Evolutionary conservation across 2,888 invertebrate species (phyloP).

Genomic region (Asteroscopus sphinx): DNA sequence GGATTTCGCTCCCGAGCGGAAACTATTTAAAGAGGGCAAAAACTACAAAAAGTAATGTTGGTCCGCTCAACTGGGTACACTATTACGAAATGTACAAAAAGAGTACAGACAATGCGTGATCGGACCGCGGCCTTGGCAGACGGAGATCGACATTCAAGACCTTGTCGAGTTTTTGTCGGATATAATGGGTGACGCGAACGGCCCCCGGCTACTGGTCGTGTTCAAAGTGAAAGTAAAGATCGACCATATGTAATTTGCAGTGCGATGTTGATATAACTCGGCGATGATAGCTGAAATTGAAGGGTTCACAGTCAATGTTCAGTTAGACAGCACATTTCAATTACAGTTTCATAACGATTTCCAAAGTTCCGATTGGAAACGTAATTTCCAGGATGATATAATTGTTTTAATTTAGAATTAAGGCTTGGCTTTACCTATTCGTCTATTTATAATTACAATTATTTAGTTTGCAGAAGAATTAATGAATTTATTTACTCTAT

Average conservation of each 20-base stretch:
- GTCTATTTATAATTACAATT: too few species aligned
- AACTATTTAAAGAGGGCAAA: conserved; percentile 27
- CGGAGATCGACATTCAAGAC: conserved; percentile 68
- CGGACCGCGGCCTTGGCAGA: conserved; percentile 68
- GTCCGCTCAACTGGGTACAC: conserved; percentile 19
- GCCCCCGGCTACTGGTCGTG: conserved; percentile 45
- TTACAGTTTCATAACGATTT: conserved; percentile 30
- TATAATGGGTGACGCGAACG: conserved; percentile 61
- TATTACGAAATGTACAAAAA: conserved; percentile 63
- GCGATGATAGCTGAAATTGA: conserved; percentile 33
- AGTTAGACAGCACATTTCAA: conserved; percentile 29
- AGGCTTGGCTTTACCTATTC: neutral
- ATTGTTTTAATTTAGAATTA: neutral
- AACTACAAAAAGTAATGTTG: conserved; percentile 18
- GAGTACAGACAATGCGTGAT: conserved; percentile 67
- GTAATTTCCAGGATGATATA: conserved; percentile 10
- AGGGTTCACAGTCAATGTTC: conserved; percentile 47
- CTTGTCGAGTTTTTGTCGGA: conserved; percentile 69
- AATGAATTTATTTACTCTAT: too few species aligned
- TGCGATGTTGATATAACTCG: conserved; percentile 43
- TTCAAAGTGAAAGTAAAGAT: conserved; percentile 62
- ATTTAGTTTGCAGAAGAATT: too few species aligned
- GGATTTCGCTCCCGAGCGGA: conserved; percentile 29
- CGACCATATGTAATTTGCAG: conserved; percentile 48
- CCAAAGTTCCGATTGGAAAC: conserved; percentile 26